Base-by-base conservation (phyloP, 2,888 invertebrate species). In the Euplexia lucipara region DNA sequence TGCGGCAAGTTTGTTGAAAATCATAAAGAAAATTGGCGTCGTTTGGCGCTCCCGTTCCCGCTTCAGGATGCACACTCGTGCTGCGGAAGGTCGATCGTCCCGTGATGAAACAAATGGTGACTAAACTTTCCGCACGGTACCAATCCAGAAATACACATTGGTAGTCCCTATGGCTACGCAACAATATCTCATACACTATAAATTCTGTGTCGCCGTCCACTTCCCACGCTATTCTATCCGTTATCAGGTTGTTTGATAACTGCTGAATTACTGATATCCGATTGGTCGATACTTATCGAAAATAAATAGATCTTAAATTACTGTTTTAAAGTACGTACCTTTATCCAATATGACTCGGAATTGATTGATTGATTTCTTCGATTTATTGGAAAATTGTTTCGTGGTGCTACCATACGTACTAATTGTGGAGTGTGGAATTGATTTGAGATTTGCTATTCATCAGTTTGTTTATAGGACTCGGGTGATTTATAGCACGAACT, bases 111-210 rank as follows among this genome's bases (percentile, higher is more conserved):
- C 85, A 87, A 86, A 89, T 87, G 86, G 87, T 92, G 93, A 94
- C 92, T 94, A 93, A 92, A 90, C 88, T 91, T 94, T 94, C 92
- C 95, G 90, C 95, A 94, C 95, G 94, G 92, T 94, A 94, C 95
- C 88, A 95, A 94, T 94, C 95, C 93, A 90, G 88, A 94, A 95
- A 95, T 95, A 95, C 85, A 85, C 88, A 70, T 83, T 86, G 88
- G 85, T 88, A 87, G 87, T 90, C 90, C 91, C 90, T 85, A 86
- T 83, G 71, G 79, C 80, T 82, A 77, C 84, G 79, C 78, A 82
- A 84, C 75, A 78, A 76, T 83, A 74, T 78, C 71, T 73, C 69
- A 70, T 70, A 70, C 61, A 69, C 72, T 82, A 79, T 83, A 82
- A 82, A 84, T 84, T 85, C 78, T 82, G 79, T 83, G 84, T 86